These are phyloP conservation scores for Tuta absoluta DNA, from an alignment of 2,888 invertebrate genomes.

Conservation along the genomic window DNA sequence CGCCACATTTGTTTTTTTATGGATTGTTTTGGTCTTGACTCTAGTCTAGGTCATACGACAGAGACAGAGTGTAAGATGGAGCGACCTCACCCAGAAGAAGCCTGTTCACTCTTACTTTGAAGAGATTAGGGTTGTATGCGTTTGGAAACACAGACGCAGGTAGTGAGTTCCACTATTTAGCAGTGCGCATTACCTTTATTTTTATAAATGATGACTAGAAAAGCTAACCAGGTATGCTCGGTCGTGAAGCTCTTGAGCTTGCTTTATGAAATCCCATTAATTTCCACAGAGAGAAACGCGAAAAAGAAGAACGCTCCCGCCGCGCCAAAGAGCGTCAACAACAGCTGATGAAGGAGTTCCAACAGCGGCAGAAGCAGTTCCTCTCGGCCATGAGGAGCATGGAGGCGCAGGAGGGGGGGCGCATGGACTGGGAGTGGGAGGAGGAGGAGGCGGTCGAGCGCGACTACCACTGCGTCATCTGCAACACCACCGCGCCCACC, in stretches of 20 bases:
- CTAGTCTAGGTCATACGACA: no score
- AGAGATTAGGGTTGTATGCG: no score
- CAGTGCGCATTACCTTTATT: no score
- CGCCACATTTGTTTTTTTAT: no score
- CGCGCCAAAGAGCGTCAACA: constrained; percentile 94
- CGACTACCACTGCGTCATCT: constrained; percentile 97
- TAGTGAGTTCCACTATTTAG: no score
- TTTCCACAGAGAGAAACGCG: constrained; percentile 82
- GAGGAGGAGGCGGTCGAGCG: constrained; percentile 82
- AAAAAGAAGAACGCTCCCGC: constrained; percentile 91
- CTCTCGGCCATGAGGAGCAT: constrained; percentile 82
- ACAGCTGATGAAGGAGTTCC: constrained; percentile 96
- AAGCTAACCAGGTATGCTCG: no score
- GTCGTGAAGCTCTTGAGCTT: background rate
- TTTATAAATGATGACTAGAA: no score
- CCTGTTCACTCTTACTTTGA: no score
- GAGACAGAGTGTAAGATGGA: no score
- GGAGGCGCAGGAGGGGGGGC: constrained; percentile 70
- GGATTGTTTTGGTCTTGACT: no score
- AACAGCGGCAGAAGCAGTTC: constrained; percentile 93
- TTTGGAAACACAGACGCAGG: no score
- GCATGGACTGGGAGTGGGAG: constrained; percentile 79
- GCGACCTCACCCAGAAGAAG: no score
- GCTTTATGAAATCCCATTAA: background rate
- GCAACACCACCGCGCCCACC: constrained; percentile 93